Percentiles rank a stretch among this genome's conserved stretches.
Conservation (phyloP, 2,888 invertebrate species). For the Allolobophora icterica region DNA sequence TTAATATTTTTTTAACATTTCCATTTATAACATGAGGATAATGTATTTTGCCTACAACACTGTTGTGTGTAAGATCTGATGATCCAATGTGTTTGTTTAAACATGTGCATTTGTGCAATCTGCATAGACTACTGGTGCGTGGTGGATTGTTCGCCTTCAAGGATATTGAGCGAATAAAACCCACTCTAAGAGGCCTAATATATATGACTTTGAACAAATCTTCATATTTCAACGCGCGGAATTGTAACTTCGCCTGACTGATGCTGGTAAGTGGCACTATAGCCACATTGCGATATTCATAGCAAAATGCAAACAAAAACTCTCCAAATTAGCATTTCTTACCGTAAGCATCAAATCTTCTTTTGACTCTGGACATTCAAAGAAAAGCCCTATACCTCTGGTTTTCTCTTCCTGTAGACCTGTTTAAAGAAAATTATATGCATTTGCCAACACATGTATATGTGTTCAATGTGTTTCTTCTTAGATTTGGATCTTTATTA, state of each 20-base stretch:
- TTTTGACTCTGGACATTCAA: not conserved
- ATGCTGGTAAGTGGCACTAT: not conserved
- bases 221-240: no score
- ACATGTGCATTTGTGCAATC: no score
- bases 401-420: not conserved
- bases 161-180: no score
- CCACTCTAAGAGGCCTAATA: not conserved
- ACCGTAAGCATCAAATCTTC: not conserved
- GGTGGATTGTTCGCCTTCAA: no score
- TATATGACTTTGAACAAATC: no score
- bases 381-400: not conserved
- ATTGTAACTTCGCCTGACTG: not conserved
- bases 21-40: no score
- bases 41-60: no score
- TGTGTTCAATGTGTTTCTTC: not conserved
- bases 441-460: not conserved
- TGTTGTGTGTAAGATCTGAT: no score
- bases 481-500: not conserved
- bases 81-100: no score
- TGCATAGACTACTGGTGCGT: no score
- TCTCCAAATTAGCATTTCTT: not conserved
- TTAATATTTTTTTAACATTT: no score
- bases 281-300: not conserved
- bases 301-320: no score
- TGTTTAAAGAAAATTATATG: not conserved